phyloP scores from a whole-genome alignment of 2,888 invertebrate species.

The Ichneumon xanthorius region DNA sequence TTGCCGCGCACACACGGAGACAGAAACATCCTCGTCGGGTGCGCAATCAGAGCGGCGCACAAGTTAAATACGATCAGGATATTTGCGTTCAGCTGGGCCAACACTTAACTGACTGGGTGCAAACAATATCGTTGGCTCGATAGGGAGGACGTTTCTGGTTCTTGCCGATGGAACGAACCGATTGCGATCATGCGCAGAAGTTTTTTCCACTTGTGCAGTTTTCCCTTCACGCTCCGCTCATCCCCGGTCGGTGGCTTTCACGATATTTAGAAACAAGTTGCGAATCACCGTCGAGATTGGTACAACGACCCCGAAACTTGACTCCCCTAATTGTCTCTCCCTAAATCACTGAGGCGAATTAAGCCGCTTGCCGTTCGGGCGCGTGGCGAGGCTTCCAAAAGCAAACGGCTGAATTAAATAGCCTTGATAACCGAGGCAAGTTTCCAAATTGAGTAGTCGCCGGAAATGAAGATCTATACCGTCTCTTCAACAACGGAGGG shows the following conservation, averaged over 20 bases:
- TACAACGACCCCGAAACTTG: not conserved
- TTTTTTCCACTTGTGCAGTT: no score
- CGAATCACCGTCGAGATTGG: not conserved
- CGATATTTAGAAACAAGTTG: no score
- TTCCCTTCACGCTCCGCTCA: no score
- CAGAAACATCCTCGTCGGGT: not conserved
- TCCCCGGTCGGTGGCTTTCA: no score
- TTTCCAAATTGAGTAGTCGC: conserved; percentile 58
- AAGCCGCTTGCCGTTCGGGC: conserved; percentile 30
- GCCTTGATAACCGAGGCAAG: conserved; percentile 51
- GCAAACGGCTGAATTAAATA: conserved; percentile 62
- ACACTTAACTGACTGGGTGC: conserved; percentile 25
- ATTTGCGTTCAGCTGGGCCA: conserved; percentile 28
- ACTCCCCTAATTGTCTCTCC: conserved; percentile 21
- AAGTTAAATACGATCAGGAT: not conserved
- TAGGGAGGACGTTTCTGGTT: not conserved
- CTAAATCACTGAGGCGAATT: conserved; percentile 54
- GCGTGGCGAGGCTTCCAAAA: conserved; percentile 31
- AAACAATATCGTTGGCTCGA: conserved; percentile 36
- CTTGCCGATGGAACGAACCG: not conserved
- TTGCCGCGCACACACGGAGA: conserved; percentile 2
- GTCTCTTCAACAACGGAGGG: not conserved
- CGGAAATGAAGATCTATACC: conserved; percentile 37
- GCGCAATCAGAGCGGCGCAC: conserved; percentile 6
- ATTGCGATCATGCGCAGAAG: no score